Percentiles rank a stretch among this genome's conserved stretches.
These are phyloP conservation scores for Odontocolon sp. DNA, from an alignment of 2,888 invertebrate species.

Conservation along the genomic window DNA sequence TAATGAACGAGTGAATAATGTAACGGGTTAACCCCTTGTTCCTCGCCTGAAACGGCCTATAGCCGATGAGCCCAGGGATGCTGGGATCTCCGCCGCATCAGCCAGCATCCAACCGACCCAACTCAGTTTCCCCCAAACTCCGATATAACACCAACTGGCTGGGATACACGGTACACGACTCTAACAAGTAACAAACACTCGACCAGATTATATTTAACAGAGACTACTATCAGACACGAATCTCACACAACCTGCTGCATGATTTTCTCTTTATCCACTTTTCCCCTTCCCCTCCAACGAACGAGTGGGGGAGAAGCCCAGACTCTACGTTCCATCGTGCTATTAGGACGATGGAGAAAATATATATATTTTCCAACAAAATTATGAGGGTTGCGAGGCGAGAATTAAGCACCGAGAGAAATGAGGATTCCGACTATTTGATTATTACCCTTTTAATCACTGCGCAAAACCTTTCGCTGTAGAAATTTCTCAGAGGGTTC, in stretches of 20 bases:
- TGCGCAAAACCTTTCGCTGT: slow-evolving; percentile 49
- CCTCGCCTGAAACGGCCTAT: slow-evolving; percentile 71
- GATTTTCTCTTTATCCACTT: too few relatives aligned
- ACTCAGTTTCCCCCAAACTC: slow-evolving; percentile 40
- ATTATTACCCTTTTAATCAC: slow-evolving; percentile 80
- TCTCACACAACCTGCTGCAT: too few relatives aligned
- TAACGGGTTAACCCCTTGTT: slow-evolving; percentile 80
- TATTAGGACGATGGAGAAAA: slow-evolving; percentile 62
- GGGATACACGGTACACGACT: too few relatives aligned
- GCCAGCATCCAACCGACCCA: slow-evolving; percentile 23
- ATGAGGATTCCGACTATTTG: slow-evolving; percentile 71
- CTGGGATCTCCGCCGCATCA: slow-evolving; percentile 59
- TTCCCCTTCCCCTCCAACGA: too few relatives aligned
- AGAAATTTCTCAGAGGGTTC: slow-evolving; percentile 48
- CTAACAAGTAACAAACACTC: slow-evolving; percentile 78
- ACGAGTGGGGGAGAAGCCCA: too few relatives aligned
- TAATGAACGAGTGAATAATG: slow-evolving; percentile 80
- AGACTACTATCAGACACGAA: too few relatives aligned
- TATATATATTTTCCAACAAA: slow-evolving; percentile 76
- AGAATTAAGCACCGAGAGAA: slow-evolving; percentile 73
- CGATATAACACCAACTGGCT: neutral
- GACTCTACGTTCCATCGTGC: neutral
- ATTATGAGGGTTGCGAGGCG: slow-evolving; percentile 72
- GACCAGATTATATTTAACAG: slow-evolving; percentile 78
- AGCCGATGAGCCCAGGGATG: slow-evolving; percentile 66